Conservation (phyloP, 2,113 vertebrate genomes). For the Hirundichthys speculiger region DNA sequence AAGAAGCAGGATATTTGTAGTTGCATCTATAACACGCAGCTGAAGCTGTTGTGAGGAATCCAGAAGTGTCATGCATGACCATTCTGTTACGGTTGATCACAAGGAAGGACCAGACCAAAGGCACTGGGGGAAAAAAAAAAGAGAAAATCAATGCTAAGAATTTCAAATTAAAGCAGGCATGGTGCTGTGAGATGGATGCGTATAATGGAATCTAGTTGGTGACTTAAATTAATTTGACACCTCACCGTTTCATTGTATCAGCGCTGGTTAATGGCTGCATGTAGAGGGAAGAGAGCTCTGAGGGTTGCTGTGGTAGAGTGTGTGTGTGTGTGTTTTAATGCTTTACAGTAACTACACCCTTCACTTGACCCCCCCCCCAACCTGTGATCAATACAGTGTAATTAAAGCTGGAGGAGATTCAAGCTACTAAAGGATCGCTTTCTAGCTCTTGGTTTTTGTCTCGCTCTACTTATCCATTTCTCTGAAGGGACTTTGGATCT, state of each 20-base stretch:
- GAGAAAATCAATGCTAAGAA: constrained; percentile 80
- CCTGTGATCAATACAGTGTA: constrained; percentile 75
- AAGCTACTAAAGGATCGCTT: constrained; percentile 49
- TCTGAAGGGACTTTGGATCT: constrained; percentile 26
- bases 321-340: constrained; percentile 49
- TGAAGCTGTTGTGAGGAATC: constrained; percentile 34
- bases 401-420: constrained; percentile 73
- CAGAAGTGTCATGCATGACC: constrained; percentile 56
- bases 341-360: constrained; percentile 60
- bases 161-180: constrained; percentile 83
- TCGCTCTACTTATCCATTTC: constrained; percentile 42
- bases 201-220: constrained; percentile 52
- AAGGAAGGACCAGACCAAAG: constrained; percentile 38
- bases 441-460: constrained; percentile 25
- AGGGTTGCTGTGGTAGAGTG: constrained; percentile 4
- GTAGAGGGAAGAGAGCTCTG: constrained; percentile 15
- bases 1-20: constrained; percentile 28
- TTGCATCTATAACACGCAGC: constrained; percentile 33
- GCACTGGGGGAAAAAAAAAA: constrained; percentile 78
- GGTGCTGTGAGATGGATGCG: constrained; percentile 55
- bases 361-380: constrained; percentile 31
- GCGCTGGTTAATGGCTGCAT: constrained; percentile 26
- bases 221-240: constrained; percentile 64
- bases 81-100: constrained; percentile 62
- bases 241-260: constrained; percentile 54